These are phyloP conservation scores for Saccopteryx bilineata DNA, from an alignment of 2,113 vertebrate species.

Conservation along the genomic window DNA sequence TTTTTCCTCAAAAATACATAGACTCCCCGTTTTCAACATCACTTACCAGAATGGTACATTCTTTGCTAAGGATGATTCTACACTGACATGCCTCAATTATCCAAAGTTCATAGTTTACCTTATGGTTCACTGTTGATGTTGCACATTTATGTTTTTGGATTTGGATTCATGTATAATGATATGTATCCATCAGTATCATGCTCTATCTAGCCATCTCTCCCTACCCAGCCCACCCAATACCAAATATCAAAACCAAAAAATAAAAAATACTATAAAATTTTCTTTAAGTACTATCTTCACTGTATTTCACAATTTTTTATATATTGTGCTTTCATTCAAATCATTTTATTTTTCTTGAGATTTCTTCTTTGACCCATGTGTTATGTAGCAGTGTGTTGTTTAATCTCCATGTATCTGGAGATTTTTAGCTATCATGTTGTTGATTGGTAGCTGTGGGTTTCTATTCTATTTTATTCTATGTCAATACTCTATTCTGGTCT, in stretches of 20 bases:
- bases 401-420: background rate
- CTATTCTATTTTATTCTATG: background rate
- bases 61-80: background rate
- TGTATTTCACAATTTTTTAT: background rate
- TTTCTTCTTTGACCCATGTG: no score
- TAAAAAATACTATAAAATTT: background rate
- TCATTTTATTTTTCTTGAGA: background rate
- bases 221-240: background rate
- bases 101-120: background rate
- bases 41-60: background rate
- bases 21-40: background rate
- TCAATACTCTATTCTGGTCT: background rate
- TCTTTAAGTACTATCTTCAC: background rate
- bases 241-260: background rate
- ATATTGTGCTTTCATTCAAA: background rate
- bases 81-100: background rate
- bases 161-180: background rate
- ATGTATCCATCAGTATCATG: background rate
- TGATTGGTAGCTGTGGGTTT: background rate
- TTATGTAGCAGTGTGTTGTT: no score
- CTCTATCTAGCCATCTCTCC: background rate
- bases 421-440: background rate
- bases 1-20: background rate
- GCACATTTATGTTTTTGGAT: background rate
- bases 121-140: background rate